phyloP scores from a whole-genome alignment of 2,113 vertebrate genomes.

The Odontesthes bonariensis region DNA sequence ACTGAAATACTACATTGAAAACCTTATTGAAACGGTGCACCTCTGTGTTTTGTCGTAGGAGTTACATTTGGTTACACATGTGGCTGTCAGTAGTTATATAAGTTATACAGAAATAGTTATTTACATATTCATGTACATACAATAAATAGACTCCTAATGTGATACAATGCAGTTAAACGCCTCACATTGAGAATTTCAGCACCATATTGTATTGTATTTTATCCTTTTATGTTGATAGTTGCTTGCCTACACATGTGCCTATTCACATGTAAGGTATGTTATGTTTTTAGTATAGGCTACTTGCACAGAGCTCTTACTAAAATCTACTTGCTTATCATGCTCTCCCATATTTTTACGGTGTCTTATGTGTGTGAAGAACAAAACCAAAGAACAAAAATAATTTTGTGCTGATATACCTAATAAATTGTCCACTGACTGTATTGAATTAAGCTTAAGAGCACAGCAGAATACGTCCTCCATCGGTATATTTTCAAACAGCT shows the following conservation, averaged over 20 bases:
- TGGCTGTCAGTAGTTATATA: no score
- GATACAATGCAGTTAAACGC: no score
- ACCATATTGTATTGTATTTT: no score
- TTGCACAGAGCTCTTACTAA: not conserved
- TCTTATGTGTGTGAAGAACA: not conserved
- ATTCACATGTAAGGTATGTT: not conserved
- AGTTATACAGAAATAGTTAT: no score
- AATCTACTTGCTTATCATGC: no score
- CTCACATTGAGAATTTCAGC: no score
- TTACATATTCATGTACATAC: no score
- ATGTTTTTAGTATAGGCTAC: slow-evolving; percentile 2
- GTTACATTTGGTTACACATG: no score
- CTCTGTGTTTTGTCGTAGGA: not conserved
- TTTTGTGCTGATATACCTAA: slow-evolving; percentile 1
- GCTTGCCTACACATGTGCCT: not conserved
- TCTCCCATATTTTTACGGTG: not conserved
- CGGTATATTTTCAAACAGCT: not conserved
- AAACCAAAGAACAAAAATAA: not conserved
- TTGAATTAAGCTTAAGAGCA: slow-evolving; percentile 13
- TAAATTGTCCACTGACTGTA: not conserved
- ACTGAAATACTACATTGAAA: not conserved
- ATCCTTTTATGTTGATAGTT: not conserved
- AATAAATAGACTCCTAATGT: no score
- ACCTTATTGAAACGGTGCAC: not conserved
- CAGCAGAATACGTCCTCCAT: not conserved